Evolutionary conservation across 2,113 vertebrate genomes (phyloP).

Genomic region (Orcinus orca): DNA sequence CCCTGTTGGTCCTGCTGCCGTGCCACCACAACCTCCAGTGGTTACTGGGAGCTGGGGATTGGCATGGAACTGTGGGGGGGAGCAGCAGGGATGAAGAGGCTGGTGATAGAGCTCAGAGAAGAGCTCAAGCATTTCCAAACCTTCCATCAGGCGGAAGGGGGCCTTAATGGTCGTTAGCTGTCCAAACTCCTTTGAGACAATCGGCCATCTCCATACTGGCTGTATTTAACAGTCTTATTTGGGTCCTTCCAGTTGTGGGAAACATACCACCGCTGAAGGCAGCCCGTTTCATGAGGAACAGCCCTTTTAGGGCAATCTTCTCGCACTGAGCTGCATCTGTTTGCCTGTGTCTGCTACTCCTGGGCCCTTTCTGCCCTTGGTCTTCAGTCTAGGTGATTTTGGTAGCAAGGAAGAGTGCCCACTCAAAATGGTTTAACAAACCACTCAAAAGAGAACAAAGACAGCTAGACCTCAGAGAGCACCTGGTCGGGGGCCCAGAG

Average conservation of each 20-base stretch:
- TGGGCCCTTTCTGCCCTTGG: neutral
- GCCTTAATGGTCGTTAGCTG: too few relatives aligned
- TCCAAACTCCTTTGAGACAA: neutral
- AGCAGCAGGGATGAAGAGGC: neutral
- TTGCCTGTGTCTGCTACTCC: neutral
- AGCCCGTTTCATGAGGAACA: neutral
- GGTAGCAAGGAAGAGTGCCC: neutral
- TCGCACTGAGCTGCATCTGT: neutral
- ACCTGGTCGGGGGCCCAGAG: neutral
- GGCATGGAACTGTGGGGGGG: rapidly evolving
- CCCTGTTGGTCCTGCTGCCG: too few relatives aligned
- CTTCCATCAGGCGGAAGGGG: neutral
- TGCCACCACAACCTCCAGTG: neutral
- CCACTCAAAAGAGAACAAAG: neutral
- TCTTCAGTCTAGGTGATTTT: neutral
- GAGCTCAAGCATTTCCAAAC: neutral
- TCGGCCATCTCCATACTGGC: rapidly evolving
- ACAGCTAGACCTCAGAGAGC: neutral
- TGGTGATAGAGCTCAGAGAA: neutral
- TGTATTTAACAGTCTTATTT: neutral
- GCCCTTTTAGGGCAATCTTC: neutral
- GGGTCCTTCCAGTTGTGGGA: neutral
- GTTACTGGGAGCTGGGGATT: neutral
- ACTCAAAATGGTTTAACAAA: neutral
- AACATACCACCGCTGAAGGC: too few relatives aligned